Evolutionary conservation across 37 sponge, comb jelly and placozoan genomes (phyloP).

Genomic region (Spongia lamella): DNA sequence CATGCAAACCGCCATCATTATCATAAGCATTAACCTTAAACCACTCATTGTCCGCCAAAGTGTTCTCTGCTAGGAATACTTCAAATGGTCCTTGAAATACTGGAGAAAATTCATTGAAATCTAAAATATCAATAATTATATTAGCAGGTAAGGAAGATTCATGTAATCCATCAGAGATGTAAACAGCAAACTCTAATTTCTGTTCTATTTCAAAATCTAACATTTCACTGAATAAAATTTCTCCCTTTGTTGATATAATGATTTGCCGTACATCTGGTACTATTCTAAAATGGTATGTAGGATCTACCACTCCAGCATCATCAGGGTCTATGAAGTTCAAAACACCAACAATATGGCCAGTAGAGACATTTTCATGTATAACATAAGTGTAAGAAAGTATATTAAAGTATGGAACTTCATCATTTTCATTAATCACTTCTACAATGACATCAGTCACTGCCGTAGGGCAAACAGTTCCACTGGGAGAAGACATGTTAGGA

Average conservation of each 20-base stretch:
- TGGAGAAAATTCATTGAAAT: constrained; percentile 56
- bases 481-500: no score
- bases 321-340: no score
- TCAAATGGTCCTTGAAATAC: constrained; percentile 29
- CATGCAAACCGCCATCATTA: constrained; percentile 32
- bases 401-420: constrained; percentile 31
- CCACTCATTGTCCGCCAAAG: neutral
- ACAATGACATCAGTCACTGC: constrained; percentile 13
- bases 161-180: constrained; percentile 52
- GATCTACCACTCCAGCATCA: no score
- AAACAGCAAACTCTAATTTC: constrained; percentile 17
- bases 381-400: no score
- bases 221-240: constrained; percentile 16
- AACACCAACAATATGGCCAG: no score
- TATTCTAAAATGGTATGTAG: neutral
- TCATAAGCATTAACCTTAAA: constrained; percentile 44
- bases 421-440: constrained; percentile 30
- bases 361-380: no score
- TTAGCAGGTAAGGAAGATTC: constrained; percentile 20
- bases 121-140: constrained; percentile 28
- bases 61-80: constrained; percentile 42
- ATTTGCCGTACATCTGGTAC: constrained; percentile 17
- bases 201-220: constrained; percentile 42
- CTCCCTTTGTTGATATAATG: constrained; percentile 29
- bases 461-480: no score